phyloP scores from a whole-genome alignment of 1,140 invertebrate species.

The Batillaria attramentaria region DNA sequence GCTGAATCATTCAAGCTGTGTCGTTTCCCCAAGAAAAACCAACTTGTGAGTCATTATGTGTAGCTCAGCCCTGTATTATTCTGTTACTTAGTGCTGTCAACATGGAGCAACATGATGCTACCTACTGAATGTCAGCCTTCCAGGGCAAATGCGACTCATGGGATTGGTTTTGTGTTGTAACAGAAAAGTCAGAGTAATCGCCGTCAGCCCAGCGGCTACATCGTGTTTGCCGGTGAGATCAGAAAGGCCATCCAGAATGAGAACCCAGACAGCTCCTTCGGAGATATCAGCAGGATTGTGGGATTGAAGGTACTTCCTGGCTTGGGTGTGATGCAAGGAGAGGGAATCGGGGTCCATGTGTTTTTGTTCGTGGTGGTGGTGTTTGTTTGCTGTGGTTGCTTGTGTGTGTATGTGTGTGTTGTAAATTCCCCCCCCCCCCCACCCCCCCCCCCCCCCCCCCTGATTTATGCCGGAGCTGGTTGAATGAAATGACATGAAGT shows the following conservation, averaged over 20 bases:
- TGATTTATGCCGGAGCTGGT: too few species aligned
- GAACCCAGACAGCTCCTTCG: slow-evolving; percentile 96
- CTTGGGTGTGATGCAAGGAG: too few species aligned
- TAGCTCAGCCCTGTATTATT: too few species aligned
- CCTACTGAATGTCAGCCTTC: background rate
- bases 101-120: background rate
- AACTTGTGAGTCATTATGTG: too few species aligned
- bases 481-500: too few species aligned
- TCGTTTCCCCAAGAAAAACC: too few species aligned
- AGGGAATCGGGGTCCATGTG: too few species aligned
- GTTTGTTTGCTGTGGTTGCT: background rate
- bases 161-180: background rate
- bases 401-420: background rate
- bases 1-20: too few species aligned
- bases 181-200: slow-evolving; percentile 41
- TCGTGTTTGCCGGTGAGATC: slow-evolving; percentile 97
- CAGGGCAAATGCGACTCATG: background rate
- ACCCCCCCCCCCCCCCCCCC: background rate
- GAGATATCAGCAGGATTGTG: slow-evolving; percentile 97
- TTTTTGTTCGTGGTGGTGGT: background rate
- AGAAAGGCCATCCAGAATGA: slow-evolving; percentile 87
- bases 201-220: slow-evolving; percentile 94
- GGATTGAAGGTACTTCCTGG: slow-evolving; percentile 94
- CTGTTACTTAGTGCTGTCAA: too few species aligned
- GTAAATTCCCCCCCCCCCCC: background rate